Evolutionary conservation across 2,113 vertebrate species (phyloP), one percentile per base, ranked within the genome.

Genomic region (Vulpes ferrilata): DNA sequence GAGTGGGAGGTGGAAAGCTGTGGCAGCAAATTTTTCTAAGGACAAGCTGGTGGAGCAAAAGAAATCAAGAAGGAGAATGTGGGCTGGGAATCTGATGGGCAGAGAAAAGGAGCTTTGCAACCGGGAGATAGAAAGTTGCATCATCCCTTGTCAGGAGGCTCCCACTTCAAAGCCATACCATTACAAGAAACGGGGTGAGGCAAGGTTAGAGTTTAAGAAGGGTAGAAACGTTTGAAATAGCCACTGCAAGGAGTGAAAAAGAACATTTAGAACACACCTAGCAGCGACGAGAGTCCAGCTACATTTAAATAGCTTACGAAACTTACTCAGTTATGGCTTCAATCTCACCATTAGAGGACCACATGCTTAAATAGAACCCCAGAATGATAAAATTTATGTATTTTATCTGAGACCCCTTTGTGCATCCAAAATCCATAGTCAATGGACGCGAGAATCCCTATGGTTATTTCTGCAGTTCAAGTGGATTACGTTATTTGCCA

Each of bases 121-220:
- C 38, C 51, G 60, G 48, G 27, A 78, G 16, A 43, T 7, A 67
- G 74, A 57, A 90, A 83, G 43, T n/a, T 80, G 19, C 7, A 38
- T 87, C n/a, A 48, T 51, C 19, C 16, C 20, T 74, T 78, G 60
- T 71, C 55, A 87, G 84, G 78, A 22, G 60, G 25, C 82, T 93
- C 57, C 67, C n/a, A 55, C 30, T 55, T 83, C 81, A 93, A 87
- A 79, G 62, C 51, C 67, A 93, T 71, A 84, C 78, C 78, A 65
- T 84, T 48, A 67, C 3, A 16, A 83, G 62, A 95, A 23, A 43
- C 32, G 60, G 23, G 19, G 51, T 30, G 25, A 59, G 27, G 12
- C 35, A 67, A 73, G 16, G 51, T 0, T 80, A 67, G 85, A 57
- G 22, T 59, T 27, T 74, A 79, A 67, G 64, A 51, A 88, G n/a